A percentile compares a stretch with the other conserved stretches of the same genome.
These are phyloP conservation scores for Drosophila pectinifera DNA, from an alignment of 1,140 invertebrate genomes.

Conservation along the genomic window DNA sequence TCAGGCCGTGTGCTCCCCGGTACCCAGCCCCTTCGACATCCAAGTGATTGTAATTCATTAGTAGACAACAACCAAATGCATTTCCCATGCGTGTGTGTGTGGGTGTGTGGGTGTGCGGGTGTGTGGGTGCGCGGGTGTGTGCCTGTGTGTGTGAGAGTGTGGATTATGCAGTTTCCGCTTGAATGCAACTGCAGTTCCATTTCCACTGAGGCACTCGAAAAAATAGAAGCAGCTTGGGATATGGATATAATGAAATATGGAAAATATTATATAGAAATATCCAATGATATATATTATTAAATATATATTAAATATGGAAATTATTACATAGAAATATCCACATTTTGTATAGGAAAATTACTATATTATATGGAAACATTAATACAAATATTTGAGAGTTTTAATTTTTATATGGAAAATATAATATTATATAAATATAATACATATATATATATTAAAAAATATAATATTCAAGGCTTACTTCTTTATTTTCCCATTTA, in stretches of 20 bases:
- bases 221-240: neutral
- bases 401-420: no score
- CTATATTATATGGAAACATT: no score
- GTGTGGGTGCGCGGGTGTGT: conserved; percentile 15
- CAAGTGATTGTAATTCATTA: conserved; percentile 82
- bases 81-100: conserved; percentile 61
- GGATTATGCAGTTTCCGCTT: conserved; percentile 82
- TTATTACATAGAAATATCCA: no score
- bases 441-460: no score
- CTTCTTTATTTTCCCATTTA: neutral
- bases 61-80: conserved; percentile 80
- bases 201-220: conserved; percentile 2
- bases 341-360: no score
- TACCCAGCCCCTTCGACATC: conserved; percentile 30
- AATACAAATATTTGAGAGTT: no score
- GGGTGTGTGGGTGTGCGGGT: conserved; percentile 8
- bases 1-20: conserved; percentile 22
- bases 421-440: no score
- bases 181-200: conserved; percentile 68
- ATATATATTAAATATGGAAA: no score
- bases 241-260: no score
- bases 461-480: neutral
- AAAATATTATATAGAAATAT: neutral
- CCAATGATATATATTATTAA: no score
- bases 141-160: conserved; percentile 39